Conservation (phyloP, 1,140 invertebrate genomes). For the Eciton burchellii region DNA sequence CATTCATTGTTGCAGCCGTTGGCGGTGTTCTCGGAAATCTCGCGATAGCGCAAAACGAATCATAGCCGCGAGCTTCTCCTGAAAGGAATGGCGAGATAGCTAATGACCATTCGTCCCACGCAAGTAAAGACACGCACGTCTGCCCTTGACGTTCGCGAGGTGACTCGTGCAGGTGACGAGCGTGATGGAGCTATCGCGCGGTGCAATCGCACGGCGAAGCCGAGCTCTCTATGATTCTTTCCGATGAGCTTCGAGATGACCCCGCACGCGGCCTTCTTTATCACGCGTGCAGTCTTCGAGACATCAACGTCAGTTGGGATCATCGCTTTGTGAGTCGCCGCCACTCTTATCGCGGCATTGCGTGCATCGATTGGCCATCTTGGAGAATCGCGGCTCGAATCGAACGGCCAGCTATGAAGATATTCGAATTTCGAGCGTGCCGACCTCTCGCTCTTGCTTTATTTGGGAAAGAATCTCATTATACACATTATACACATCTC, state of each 20-base stretch:
- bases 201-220: slow-evolving; percentile 26
- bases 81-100: background rate
- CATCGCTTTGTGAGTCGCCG: slow-evolving; percentile 1
- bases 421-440: no score
- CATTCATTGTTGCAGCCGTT: background rate
- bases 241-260: background rate
- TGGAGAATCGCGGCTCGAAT: background rate
- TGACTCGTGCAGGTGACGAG: slow-evolving; percentile 51
- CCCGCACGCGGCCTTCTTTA: slow-evolving; percentile 16
- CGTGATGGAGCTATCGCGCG: slow-evolving; percentile 4
- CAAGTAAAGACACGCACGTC: slow-evolving; percentile 4
- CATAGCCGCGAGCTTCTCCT: background rate
- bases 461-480: slow-evolving; percentile 2
- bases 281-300: slow-evolving; percentile 12
- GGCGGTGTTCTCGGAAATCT: background rate
- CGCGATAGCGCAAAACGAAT: slow-evolving; percentile 2
- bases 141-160: slow-evolving; percentile 8
- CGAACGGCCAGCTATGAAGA: background rate
- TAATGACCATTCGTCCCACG: background rate
- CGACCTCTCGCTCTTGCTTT: background rate
- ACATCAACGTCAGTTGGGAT: background rate
- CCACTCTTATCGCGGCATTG: background rate
- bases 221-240: slow-evolving; percentile 18
- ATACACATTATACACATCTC: slow-evolving; percentile 63
- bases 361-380: background rate